phyloP scores from a whole-genome alignment of 1,140 invertebrate species.

The Drosophila saltans region DNA sequence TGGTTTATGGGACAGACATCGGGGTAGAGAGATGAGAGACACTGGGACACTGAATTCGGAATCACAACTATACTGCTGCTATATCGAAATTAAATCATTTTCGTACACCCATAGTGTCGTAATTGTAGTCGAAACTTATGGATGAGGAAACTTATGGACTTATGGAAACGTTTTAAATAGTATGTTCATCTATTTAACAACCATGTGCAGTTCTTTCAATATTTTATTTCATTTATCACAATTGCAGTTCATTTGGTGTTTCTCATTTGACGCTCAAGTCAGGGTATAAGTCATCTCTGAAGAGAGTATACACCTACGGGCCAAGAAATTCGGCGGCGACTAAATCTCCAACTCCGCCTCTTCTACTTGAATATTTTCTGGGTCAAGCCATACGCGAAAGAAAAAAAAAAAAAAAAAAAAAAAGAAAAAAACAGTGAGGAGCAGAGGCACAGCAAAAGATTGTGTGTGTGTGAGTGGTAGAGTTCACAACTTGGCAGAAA shows the following conservation, averaged over 20 bases:
- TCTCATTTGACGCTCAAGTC: background rate
- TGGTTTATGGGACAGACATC: slow-evolving; percentile 56
- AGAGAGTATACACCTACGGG: slow-evolving; percentile 53
- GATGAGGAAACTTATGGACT: no score
- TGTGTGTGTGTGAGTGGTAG: slow-evolving; percentile 45
- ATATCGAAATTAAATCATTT: no score
- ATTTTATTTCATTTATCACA: no score
- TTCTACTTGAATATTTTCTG: slow-evolving; percentile 60
- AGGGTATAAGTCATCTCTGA: slow-evolving; percentile 40
- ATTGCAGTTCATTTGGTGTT: no score
- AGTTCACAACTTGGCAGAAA: slow-evolving; percentile 72
- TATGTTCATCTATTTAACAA: no score
- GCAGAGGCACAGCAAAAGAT: slow-evolving; percentile 26
- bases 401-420: slow-evolving; percentile 26
- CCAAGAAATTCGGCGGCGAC: slow-evolving; percentile 11
- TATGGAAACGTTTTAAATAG: no score
- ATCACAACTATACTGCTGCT: no score
- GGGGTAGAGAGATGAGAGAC: slow-evolving; percentile 1
- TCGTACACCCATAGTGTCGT: no score
- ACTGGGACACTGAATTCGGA: no score
- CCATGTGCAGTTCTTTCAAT: no score
- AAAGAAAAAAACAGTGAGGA: slow-evolving; percentile 24
- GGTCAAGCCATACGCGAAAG: slow-evolving; percentile 64
- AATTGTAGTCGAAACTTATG: no score
- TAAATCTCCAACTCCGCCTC: background rate